phyloP scores from a whole-genome alignment of 35 echinoderm and acorn worm genomes.

The Heliocidaris tuberculata region DNA sequence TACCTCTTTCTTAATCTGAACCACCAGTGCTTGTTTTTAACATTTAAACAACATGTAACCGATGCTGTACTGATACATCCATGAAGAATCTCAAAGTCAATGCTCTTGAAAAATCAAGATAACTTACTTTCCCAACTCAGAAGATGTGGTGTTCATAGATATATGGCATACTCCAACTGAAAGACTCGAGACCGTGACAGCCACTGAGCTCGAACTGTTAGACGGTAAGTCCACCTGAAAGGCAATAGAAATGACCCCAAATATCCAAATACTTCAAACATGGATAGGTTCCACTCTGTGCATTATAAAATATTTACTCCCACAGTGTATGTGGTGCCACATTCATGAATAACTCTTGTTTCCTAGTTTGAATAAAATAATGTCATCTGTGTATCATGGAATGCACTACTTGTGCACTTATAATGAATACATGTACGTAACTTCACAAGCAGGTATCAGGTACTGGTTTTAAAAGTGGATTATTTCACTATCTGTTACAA shows the following conservation, averaged over 20 bases:
- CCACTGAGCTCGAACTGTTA: conserved; percentile 2
- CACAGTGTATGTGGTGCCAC: background rate
- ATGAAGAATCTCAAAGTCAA: too few species aligned
- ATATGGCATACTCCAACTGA: conserved; percentile 41
- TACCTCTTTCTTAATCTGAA: too few species aligned
- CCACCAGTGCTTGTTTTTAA: too few species aligned
- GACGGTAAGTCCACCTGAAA: conserved; percentile 29
- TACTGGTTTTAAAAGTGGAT: too few species aligned
- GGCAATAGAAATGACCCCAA: background rate
- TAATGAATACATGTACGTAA: too few species aligned
- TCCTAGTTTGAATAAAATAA: background rate
- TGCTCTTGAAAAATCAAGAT: too few species aligned
- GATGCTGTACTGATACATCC: too few species aligned
- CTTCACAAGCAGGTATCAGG: too few species aligned
- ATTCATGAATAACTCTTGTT: background rate
- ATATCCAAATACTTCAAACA: background rate
- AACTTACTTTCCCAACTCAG: conserved; percentile 62
- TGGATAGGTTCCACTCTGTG: background rate
- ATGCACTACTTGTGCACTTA: background rate
- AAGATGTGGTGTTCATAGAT: conserved; percentile 51
- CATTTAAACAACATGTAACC: too few species aligned
- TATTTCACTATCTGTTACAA: too few species aligned
- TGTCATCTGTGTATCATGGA: background rate
- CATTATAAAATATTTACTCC: background rate
- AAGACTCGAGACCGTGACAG: conserved; percentile 18